Evolutionary conservation across 2,113 vertebrate genomes (phyloP).

Genomic region (Syrmaticus mikado): DNA sequence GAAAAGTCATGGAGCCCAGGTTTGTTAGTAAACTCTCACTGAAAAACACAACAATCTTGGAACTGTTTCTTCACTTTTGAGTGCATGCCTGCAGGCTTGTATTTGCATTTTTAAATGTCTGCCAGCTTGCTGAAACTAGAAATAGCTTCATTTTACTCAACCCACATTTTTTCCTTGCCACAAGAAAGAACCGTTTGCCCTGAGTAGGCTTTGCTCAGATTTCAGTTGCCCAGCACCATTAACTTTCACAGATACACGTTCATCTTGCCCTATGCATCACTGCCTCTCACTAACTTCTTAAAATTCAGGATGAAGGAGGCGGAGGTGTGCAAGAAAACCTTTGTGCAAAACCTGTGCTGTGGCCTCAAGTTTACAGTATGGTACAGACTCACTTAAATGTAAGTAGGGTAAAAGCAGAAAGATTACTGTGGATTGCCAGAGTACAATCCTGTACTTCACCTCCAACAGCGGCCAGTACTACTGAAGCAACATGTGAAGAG

Average conservation of each 20-base stretch:
- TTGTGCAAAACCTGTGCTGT: neutral
- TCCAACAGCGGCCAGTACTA: neutral
- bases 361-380: neutral
- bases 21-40: neutral
- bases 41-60: neutral
- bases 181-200: neutral
- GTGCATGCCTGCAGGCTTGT: neutral
- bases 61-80: neutral
- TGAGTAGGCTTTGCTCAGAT: neutral
- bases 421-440: neutral
- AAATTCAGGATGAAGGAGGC: neutral
- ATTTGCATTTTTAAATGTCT: constrained; percentile 7
- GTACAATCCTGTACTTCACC: neutral
- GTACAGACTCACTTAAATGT: neutral
- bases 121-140: neutral
- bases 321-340: neutral
- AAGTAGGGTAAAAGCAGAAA: neutral
- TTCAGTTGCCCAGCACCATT: neutral
- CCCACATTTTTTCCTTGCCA: neutral
- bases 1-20: neutral
- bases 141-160: neutral
- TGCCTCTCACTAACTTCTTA: neutral
- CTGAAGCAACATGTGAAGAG: neutral
- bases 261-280: neutral
- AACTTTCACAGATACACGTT: rapidly evolving